Base-by-base conservation (phyloP, 2,888 invertebrate species). In the Dusona sp. region DNA sequence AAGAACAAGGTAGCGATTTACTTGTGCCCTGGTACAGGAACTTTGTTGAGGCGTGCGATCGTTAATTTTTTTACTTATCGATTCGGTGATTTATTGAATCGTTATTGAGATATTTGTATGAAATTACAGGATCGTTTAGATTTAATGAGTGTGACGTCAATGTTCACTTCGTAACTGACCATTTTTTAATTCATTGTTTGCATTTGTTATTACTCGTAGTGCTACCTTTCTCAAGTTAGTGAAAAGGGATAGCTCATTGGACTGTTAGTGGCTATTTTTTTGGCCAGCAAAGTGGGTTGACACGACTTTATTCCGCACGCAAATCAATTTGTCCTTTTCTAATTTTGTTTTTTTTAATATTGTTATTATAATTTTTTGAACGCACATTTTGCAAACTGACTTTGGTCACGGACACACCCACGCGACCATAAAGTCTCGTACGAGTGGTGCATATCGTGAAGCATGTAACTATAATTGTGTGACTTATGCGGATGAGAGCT, bases 371-470 rank as follows among this genome's bases (percentile, higher is more conserved):
- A 70, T 73, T 65, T 80, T 70, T 22, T 65, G n/a, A 42, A 36
- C 54, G 65, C 65, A 70, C 67, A 67, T 79, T 79, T 86, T 54
- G 78, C 87, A 87, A 81, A 84, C 74, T 51, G 73, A 79, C 83
- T 78, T 87, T 84, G 45, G 85, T 84, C 87, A 86, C 51, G 87
- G 86, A 61, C 75, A 86, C 87, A 86, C 86, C 86, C 86, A 81
- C 79, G 80, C 84, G 85, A 80, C 83, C 83, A 72, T 87, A 87
- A 87, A 87, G 22, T 77, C 81, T 79, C 77, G 61, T 82, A 72
- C 77, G 84, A 77, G 61, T 51, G 64, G 36, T 36, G 78, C 54
- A 54, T 75, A 68, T 67, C 65, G 65, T 42, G 22, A 51, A 74
- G 77, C 85, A 82, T 79, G 64, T 81, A 74, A 79, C 74, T 82